Conservation (phyloP, 2,888 invertebrate species). For the Yponomeuta malinellus region DNA sequence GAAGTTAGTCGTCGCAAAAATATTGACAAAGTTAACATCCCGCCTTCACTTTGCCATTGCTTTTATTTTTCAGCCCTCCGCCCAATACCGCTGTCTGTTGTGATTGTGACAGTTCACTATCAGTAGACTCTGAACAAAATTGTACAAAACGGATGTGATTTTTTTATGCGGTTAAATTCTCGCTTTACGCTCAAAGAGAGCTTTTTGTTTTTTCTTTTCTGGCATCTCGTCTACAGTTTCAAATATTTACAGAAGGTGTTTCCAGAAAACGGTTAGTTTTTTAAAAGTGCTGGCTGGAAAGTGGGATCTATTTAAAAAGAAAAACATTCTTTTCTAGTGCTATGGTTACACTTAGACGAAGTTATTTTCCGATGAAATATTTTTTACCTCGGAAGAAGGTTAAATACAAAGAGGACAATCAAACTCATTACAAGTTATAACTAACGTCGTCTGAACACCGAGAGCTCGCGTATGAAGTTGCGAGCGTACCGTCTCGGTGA, state of each 20-base stretch:
- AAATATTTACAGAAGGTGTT: background rate
- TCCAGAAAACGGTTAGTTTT: background rate
- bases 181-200: background rate
- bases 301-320: too few relatives aligned
- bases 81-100: background rate
- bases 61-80: background rate
- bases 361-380: background rate
- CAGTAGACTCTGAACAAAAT: background rate
- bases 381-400: background rate
- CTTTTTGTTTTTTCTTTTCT: background rate
- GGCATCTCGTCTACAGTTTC: background rate
- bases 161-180: background rate
- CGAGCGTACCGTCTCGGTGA: background rate
- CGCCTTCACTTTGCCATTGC: background rate
- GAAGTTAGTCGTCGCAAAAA: background rate
- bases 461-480: conserved; percentile 6
- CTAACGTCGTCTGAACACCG: conserved; percentile 5
- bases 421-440: conserved; percentile 11
- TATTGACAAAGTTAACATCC: conserved; percentile 1
- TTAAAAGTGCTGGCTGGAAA: too few relatives aligned
- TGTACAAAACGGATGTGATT: background rate
- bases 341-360: too few relatives aligned
- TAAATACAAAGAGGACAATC: background rate
- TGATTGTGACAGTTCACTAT: background rate
- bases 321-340: too few relatives aligned